Conservation (phyloP, 1,140 invertebrate species). For the Sesamia nonagrioides region DNA sequence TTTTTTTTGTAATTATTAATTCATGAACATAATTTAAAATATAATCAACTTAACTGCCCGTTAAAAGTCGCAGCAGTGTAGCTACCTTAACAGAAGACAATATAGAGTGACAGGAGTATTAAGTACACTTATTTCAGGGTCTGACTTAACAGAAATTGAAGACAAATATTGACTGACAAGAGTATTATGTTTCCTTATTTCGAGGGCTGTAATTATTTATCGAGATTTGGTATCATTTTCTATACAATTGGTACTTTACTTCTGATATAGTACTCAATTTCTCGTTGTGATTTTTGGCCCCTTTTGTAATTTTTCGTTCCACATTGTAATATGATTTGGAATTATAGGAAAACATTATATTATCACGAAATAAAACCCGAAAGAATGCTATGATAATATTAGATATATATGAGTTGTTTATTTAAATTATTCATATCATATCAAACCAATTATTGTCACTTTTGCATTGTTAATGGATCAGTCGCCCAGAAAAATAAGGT, state of each 20-base stretch:
- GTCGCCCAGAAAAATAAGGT: too few species aligned
- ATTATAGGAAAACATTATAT: background rate
- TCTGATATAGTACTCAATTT: background rate
- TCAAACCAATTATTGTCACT: too few species aligned
- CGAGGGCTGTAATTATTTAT: slow-evolving; percentile 14
- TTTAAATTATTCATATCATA: too few species aligned
- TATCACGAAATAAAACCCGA: too few species aligned
- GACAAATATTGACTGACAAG: slow-evolving; percentile 17
- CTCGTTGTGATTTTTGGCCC: background rate
- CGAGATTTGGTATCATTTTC: slow-evolving; percentile 2
- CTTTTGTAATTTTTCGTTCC: background rate
- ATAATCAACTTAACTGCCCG: too few species aligned
- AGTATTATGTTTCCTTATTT: slow-evolving; percentile 27
- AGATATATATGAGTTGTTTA: too few species aligned
- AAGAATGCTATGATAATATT: too few species aligned
- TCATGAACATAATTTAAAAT: too few species aligned
- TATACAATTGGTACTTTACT: background rate
- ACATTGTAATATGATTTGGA: background rate
- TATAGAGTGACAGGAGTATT: too few species aligned
- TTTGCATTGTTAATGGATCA: too few species aligned
- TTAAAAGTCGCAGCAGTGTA: background rate
- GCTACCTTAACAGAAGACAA: background rate
- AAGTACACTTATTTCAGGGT: too few species aligned
- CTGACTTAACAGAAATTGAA: background rate
- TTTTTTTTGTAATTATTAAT: too few species aligned